Base-by-base conservation (phyloP, 2,113 vertebrate species). In the Gopherus evgoodei region DNA sequence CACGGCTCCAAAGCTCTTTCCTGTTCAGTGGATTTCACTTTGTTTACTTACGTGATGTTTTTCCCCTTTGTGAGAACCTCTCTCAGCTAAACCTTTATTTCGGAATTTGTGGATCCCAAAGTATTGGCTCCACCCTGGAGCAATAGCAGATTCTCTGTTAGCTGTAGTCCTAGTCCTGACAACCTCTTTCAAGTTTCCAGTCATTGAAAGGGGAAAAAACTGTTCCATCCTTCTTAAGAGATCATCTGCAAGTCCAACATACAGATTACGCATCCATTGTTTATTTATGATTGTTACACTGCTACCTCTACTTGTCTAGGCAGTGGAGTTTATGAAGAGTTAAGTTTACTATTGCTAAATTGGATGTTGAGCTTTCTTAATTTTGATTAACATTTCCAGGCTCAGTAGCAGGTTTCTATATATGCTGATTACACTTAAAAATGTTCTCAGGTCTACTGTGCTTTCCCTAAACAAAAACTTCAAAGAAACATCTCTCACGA, bases 81-180 rank as follows among this genome's bases (percentile, higher is more conserved):
- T 5, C n/a, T 82, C 80, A 93, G 54, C 90, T 93, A 90, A 94
- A 81, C 69, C 79, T 93, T 96, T 92, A 75, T 93, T 3, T 0
- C 79, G 65, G 79, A 80, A 95, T 95, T 97, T 97, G 95, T 25
- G 56, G 93, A 97, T 93, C 88, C 96, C 90, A 90, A 83, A 95
- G 91, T 91, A 96, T 97, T 94, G 96, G 88, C n/a, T 94, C 59
- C 93, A 69, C 93, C 94, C 50, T 84, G 88, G 91, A 96, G 90
- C 80, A 95, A 96, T 95, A 95, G 80, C 93, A 96, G 95, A 97
- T 96, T 90, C 91, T 93, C 96, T 88, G 81, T 93, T 96, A 90
- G 62, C 91, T 97, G 84, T 62, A 95, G 93, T 94, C 96, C 95
- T 97, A 97, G 96, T 88, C 97, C 87, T 97, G 95, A 96, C 96